Percentiles rank a stretch among this genome's conserved stretches.
Evolutionary conservation across 2,797 vertebrate species (phyloP).

Genomic region (Bradypus variegatus): DNA sequence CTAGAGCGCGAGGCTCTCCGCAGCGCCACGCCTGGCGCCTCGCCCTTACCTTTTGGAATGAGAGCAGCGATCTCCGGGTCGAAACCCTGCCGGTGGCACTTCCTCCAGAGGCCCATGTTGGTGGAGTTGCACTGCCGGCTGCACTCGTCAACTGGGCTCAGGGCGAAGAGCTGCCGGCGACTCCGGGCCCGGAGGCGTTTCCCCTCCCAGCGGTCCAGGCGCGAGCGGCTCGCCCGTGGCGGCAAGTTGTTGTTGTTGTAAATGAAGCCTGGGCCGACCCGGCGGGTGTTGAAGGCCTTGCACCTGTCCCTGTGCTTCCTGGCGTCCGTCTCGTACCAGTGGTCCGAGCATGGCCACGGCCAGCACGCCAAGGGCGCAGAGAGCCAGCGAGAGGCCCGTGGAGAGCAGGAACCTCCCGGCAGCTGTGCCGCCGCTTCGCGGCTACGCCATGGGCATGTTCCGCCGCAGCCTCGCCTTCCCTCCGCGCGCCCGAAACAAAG

Average conservation of each 20-base stretch:
- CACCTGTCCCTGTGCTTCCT: constrained; percentile 94
- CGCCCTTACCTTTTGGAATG: constrained; percentile 90
- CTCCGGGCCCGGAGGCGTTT: constrained; percentile 89
- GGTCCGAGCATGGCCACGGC: constrained; percentile 98
- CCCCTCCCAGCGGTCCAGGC: constrained; percentile 88
- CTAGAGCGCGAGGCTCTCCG: background rate
- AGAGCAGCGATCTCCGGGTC: constrained; percentile 91
- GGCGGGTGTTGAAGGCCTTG: constrained; percentile 92
- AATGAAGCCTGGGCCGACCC: constrained; percentile 97
- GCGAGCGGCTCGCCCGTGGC: constrained; percentile 88
- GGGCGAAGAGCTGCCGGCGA: constrained; percentile 94
- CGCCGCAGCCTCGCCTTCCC: constrained; percentile 68
- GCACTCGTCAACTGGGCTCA: constrained; percentile 95
- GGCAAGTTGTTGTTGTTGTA: constrained; percentile 99
- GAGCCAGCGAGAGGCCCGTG: constrained; percentile 93
- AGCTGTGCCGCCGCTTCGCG: constrained; percentile 91
- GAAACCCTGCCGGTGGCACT: constrained; percentile 91
- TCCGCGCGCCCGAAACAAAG: constrained; percentile 63
- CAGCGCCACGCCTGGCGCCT: constrained; percentile 40
- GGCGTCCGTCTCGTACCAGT: constrained; percentile 99
- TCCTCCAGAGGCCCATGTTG: constrained; percentile 98
- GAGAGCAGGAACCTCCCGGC: constrained; percentile 97
- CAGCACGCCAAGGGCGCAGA: constrained; percentile 97
- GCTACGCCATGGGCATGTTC: constrained; percentile 79
- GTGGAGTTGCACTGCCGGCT: constrained; percentile 96